Conservation (phyloP, 2,888 invertebrate species). For the Dione vanillae region DNA sequence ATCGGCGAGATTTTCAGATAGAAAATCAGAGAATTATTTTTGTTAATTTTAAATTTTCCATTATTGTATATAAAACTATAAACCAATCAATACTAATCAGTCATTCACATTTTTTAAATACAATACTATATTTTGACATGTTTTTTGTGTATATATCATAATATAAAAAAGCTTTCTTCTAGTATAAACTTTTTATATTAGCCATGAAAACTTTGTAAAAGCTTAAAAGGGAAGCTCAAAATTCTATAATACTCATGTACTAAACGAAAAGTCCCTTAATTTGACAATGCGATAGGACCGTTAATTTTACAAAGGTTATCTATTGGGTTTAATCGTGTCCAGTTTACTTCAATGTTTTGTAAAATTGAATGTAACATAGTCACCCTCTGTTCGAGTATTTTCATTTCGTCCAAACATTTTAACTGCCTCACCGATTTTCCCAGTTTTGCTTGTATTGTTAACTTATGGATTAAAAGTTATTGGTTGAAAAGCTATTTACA, state of each 20-base stretch:
- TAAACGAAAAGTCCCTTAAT: neutral
- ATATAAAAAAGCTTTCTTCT: too few species aligned
- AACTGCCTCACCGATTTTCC: constrained; percentile 25
- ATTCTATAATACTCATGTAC: neutral
- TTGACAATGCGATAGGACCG: neutral
- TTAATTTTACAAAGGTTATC: constrained; percentile 20
- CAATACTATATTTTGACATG: too few species aligned
- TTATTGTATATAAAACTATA: too few species aligned
- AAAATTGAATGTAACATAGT: constrained; percentile 24
- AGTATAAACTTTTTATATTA: too few species aligned
- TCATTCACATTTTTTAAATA: too few species aligned
- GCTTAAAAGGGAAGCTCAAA: neutral
- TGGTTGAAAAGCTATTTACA: constrained; percentile 16
- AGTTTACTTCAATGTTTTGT: constrained; percentile 19
- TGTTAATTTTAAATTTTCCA: too few species aligned
- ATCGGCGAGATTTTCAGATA: too few species aligned
- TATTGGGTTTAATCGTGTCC: constrained; percentile 5
- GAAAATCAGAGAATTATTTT: too few species aligned
- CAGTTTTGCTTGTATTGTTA: constrained; percentile 32
- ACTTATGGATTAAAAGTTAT: constrained; percentile 26
- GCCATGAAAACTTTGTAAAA: neutral
- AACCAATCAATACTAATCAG: too few species aligned
- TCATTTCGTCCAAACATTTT: constrained; percentile 28
- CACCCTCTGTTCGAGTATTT: constrained; percentile 26
- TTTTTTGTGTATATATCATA: too few species aligned